Evolutionary conservation across 2,113 vertebrate genomes (phyloP), one percentile per base, ranked within the genome.

Genomic region (Neofelis nebulosa): DNA sequence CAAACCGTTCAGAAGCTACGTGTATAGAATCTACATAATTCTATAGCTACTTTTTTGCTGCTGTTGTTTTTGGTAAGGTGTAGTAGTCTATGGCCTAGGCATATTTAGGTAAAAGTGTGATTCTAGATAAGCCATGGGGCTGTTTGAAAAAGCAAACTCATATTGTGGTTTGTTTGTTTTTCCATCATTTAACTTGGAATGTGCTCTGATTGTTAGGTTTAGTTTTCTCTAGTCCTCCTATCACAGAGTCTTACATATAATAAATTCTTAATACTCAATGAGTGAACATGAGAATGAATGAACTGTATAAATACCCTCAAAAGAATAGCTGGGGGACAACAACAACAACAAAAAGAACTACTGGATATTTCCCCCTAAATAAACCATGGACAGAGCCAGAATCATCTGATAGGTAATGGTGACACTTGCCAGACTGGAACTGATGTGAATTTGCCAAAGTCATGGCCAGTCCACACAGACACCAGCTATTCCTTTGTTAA

Each of bases 161-260:
- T 78, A 15, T 15, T 78, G 14, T 48, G 29, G 27, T 78, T 15
- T 45, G 13, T 31, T 29, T 74, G 27, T 25, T 76, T 76, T 45
- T 13, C 41, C 80, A 31, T 69, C 4, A n/a, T 55, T 91, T 93
- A 55, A 74, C 9, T 41, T 84, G n/a, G 33, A 85, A 76, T 95
- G 85, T 85, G 0, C 38, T 29, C 27, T 86, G 36, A 57, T 16
- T 29, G 19, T 82, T 65, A 48, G 0, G 21, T 65, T 86, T 63
- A 38, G 71, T 76, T 85, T 78, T 7, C 41, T 31, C 41, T 11
- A 57, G 19, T 52, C 19, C 8, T 81, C 66, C 61, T 71, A n/a
- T 27, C 8, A 82, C 4, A 78, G 5, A 33, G 7, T 57, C 14
- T 45, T 78, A 50, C 36, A 65, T 0, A 27, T 73, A 74, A 68